Evolutionary conservation across 1,140 invertebrate species (phyloP).

Genomic region (Colletes gigas): DNA sequence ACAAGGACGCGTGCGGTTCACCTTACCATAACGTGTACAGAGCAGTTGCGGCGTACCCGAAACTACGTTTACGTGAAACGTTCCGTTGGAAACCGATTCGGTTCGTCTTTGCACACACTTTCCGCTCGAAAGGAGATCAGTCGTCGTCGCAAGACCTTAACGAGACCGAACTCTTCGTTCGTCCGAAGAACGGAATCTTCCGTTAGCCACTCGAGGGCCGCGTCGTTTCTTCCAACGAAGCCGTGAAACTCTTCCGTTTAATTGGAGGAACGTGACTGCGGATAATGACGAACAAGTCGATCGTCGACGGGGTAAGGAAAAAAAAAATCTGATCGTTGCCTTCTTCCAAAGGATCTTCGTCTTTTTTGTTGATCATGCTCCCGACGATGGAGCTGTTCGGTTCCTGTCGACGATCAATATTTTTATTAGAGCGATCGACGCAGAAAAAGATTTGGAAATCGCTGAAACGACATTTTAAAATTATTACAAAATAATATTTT

Average conservation of each 20-base stretch:
- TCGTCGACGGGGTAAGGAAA: conserved; percentile 32
- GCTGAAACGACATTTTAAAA: too few relatives aligned
- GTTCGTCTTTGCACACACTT: neutral
- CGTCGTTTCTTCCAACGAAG: conserved; percentile 49
- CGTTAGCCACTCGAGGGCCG: conserved; percentile 37
- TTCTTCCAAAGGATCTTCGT: neutral
- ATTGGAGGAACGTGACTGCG: conserved; percentile 67
- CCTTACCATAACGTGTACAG: conserved; percentile 36
- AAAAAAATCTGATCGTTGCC: conserved; percentile 31
- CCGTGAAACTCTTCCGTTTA: conserved; percentile 58
- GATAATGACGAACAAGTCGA: conserved; percentile 63
- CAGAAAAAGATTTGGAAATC: too few relatives aligned
- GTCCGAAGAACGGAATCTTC: conserved; percentile 14
- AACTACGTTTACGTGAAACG: conserved; percentile 5
- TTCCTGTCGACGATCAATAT: conserved; percentile 18
- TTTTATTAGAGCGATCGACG: neutral
- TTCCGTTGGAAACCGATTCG: conserved; percentile 4
- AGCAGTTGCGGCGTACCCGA: conserved; percentile 30
- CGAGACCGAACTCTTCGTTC: conserved; percentile 34
- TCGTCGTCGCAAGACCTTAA: conserved; percentile 24
- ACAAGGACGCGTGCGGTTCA: conserved; percentile 38
- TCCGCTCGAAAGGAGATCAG: too few relatives aligned
- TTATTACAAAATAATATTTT: too few relatives aligned
- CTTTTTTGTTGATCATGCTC: conserved; percentile 24
- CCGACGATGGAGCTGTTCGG: neutral